These are phyloP conservation scores for Phycodurus eques DNA, from an alignment of 2,113 vertebrate species.

Conservation along the genomic window DNA sequence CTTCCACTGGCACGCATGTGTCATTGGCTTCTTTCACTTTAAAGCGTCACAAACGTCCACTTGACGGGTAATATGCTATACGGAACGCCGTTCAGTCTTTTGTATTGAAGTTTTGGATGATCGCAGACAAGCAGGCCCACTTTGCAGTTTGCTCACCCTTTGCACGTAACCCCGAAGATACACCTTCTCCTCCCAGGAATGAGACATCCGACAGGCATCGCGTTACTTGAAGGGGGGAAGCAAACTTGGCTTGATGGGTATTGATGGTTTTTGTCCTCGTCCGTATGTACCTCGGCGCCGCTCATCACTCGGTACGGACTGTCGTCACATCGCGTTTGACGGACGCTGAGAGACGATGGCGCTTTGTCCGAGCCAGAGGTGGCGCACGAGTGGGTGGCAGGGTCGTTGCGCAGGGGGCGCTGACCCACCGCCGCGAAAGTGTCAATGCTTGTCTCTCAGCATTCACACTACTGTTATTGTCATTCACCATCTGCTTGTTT, in stretches of 20 bases:
- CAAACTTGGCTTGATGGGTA: slow-evolving; percentile 47
- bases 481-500: background rate
- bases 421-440: background rate
- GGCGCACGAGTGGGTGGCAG: background rate
- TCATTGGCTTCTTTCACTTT: slow-evolving; percentile 54
- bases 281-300: slow-evolving; percentile 37
- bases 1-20: slow-evolving; percentile 54
- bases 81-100: slow-evolving; percentile 41
- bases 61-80: slow-evolving; percentile 27
- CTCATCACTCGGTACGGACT: slow-evolving; percentile 39
- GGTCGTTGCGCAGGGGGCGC: background rate
- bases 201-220: slow-evolving; percentile 31
- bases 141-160: slow-evolving; percentile 60
- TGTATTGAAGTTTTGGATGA: slow-evolving; percentile 53
- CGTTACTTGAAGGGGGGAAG: slow-evolving; percentile 61
- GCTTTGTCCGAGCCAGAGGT: background rate
- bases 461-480: background rate
- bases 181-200: slow-evolving; percentile 38
- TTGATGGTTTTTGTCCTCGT: slow-evolving; percentile 49
- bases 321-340: slow-evolving; percentile 22
- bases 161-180: slow-evolving; percentile 57
- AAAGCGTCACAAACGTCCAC: slow-evolving; percentile 40
- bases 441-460: background rate
- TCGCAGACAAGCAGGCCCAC: slow-evolving; percentile 51
- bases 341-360: background rate